Percentiles rank a stretch among this genome's conserved stretches.
Evolutionary conservation across 2,888 invertebrate genomes (phyloP).

Genomic region (Eumacrocentrus americanus): DNA sequence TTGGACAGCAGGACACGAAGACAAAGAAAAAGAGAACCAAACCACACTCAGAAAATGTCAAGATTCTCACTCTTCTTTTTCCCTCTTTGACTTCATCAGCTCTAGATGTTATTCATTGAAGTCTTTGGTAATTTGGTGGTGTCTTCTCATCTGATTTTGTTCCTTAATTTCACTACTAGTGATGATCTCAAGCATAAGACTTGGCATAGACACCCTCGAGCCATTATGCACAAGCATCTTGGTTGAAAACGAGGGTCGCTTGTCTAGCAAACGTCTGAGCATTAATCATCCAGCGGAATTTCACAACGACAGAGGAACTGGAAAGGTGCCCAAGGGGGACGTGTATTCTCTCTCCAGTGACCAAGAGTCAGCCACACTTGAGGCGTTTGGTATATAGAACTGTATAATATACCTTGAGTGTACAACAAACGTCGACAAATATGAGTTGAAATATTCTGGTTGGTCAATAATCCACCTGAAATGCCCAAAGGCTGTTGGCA

Average conservation of each 20-base stretch:
- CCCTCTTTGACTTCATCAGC: too few species aligned
- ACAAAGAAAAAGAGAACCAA: too few species aligned
- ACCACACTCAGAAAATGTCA: too few species aligned
- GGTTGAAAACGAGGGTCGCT: slow-evolving; percentile 8
- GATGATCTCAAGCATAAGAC: background rate
- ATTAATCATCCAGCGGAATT: slow-evolving; percentile 11
- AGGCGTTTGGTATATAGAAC: background rate
- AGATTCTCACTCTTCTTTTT: too few species aligned
- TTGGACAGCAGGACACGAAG: too few species aligned
- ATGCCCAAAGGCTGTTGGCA: slow-evolving; percentile 6
- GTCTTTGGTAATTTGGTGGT: too few species aligned
- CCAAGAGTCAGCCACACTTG: slow-evolving; percentile 3
- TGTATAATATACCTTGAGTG: background rate
- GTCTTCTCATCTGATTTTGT: too few species aligned
- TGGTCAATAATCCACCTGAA: slow-evolving; percentile 14
- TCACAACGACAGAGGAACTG: slow-evolving; percentile 2
- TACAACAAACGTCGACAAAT: background rate
- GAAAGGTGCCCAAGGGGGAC: slow-evolving; percentile 7
- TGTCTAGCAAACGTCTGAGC: slow-evolving; percentile 2
- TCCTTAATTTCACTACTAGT: too few species aligned
- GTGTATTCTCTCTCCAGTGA: slow-evolving; percentile 4
- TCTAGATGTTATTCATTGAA: too few species aligned
- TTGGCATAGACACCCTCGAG: background rate
- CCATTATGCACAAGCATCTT: slow-evolving; percentile 3
- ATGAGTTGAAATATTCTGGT: background rate